Evolutionary conservation across 1,140 invertebrate species (phyloP).

Genomic region (Phocides pigmalion): DNA sequence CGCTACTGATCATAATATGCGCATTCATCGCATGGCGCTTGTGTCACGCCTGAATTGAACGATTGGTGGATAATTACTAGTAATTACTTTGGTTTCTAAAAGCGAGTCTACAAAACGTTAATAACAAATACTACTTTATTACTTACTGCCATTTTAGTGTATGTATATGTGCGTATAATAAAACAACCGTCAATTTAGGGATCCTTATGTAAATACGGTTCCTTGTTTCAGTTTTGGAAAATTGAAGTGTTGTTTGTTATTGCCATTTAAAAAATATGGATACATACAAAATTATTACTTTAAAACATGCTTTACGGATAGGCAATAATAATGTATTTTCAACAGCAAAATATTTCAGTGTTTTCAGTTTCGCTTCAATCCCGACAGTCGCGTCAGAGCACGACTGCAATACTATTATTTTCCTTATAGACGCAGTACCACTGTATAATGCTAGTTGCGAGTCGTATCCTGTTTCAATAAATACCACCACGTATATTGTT

Average conservation of each 20-base stretch:
- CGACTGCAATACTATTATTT: conserved; percentile 12
- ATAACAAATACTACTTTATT: conserved; percentile 18
- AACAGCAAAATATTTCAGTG: not conserved
- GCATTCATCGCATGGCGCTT: conserved; percentile 11
- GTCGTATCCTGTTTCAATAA: conserved; percentile 19
- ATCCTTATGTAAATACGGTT: not conserved
- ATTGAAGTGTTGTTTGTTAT: not conserved
- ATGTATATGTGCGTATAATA: not conserved
- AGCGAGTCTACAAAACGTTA: conserved; percentile 13
- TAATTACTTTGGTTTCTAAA: conserved; percentile 28
- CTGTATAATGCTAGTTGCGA: not conserved
- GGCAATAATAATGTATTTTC: no score
- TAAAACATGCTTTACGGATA: no score
- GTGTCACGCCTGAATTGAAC: conserved; percentile 27
- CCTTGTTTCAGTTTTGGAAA: not conserved
- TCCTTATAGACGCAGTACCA: conserved; percentile 1
- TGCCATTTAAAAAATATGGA: not conserved
- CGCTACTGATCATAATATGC: conserved; percentile 16
- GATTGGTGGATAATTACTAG: conserved; percentile 26
- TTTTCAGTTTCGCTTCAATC: conserved; percentile 11
- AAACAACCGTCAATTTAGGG: not conserved
- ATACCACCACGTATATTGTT: conserved; percentile 11
- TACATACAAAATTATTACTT: not conserved
- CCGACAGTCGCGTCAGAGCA: not conserved
- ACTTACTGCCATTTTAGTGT: conserved; percentile 6